Evolutionary conservation across 2,888 invertebrate genomes (phyloP).

Genomic region (Apamea epomidion): DNA sequence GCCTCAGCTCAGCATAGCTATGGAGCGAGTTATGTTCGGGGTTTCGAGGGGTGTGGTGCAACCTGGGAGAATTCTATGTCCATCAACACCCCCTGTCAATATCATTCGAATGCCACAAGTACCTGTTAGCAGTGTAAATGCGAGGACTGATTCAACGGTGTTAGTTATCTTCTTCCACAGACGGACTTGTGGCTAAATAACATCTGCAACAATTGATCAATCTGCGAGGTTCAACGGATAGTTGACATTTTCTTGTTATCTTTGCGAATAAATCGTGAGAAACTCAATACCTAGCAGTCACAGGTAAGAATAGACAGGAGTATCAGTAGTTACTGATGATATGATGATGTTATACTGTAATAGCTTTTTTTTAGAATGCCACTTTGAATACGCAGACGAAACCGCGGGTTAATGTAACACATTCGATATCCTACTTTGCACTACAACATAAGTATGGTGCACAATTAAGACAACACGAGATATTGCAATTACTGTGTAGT

Average conservation of each 20-base stretch:
- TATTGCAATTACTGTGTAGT: constrained; percentile 50
- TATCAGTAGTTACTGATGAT: background rate
- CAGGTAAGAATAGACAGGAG: too few relatives aligned
- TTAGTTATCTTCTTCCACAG: background rate
- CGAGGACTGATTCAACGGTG: background rate
- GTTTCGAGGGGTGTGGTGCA: background rate
- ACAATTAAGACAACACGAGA: constrained; percentile 48
- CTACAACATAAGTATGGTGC: constrained; percentile 13
- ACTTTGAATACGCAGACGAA: background rate
- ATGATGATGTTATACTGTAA: background rate
- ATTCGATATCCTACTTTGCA: background rate
- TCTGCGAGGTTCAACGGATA: background rate
- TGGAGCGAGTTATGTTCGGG: background rate
- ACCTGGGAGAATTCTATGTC: background rate
- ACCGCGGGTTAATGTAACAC: constrained; percentile 1
- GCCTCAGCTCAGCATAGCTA: too few relatives aligned
- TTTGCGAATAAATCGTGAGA: too few relatives aligned
- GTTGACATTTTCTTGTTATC: background rate
- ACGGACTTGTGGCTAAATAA: background rate
- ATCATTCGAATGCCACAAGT: background rate
- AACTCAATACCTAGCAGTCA: too few relatives aligned
- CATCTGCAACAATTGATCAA: background rate
- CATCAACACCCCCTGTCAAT: background rate
- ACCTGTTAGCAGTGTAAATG: background rate
- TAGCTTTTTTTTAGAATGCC: background rate